phyloP scores from a whole-genome alignment of 2,888 invertebrate genomes.

The Gibbula magus region DNA sequence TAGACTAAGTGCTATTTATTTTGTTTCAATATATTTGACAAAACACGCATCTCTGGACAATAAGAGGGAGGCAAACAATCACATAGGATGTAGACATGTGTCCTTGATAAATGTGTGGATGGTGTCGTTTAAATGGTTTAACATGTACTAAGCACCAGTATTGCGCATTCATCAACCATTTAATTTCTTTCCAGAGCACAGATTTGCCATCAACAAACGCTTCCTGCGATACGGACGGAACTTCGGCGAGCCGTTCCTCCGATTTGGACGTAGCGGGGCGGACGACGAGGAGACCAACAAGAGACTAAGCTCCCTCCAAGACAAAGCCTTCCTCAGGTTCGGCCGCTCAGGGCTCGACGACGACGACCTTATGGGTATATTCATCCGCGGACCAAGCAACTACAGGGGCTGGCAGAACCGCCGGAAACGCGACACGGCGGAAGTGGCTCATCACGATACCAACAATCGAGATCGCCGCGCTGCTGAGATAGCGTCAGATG shows the following conservation, averaged over 20 bases:
- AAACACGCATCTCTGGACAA: too few relatives aligned
- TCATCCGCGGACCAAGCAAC: neutral
- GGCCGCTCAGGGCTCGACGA: conserved; percentile 20
- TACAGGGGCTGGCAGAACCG: conserved; percentile 3
- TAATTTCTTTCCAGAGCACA: neutral
- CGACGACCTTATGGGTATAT: neutral
- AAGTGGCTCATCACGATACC: neutral
- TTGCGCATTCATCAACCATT: too few relatives aligned
- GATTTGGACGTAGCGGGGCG: conserved; percentile 34
- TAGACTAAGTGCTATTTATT: too few relatives aligned
- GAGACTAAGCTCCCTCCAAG: conserved; percentile 10
- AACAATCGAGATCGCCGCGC: neutral
- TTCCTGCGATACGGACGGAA: conserved; percentile 61
- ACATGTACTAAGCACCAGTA: too few relatives aligned
- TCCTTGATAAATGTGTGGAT: too few relatives aligned
- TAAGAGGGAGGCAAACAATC: too few relatives aligned
- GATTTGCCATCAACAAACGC: conserved; percentile 43
- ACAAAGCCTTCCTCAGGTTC: conserved; percentile 30
- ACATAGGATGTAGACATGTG: too few relatives aligned
- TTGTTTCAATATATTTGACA: too few relatives aligned
- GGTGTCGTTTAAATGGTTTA: too few relatives aligned
- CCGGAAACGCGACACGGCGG: neutral
- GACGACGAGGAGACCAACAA: neutral
- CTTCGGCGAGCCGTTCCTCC: conserved; percentile 38
- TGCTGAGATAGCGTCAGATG: neutral